These are phyloP conservation scores for Drosophila mimica DNA, from an alignment of 2,888 invertebrate genomes.

Conservation along the genomic window DNA sequence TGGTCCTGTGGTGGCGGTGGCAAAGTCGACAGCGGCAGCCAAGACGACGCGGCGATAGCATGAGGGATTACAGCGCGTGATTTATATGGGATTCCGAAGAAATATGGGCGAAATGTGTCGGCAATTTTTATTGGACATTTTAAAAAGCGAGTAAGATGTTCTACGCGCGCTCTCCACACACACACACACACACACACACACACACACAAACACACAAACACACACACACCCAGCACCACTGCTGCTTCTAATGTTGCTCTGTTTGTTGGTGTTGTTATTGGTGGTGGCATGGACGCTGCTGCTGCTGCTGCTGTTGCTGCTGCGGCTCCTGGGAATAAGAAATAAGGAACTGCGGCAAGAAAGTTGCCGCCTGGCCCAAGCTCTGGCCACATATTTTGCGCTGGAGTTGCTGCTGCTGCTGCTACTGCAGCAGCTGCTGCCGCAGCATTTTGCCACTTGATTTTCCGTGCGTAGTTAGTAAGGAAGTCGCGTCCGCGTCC, in stretches of 20 bases:
- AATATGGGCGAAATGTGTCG: conserved; percentile 86
- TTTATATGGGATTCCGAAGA: conserved; percentile 86
- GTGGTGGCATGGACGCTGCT: conserved; percentile 29
- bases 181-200: conserved; percentile 11
- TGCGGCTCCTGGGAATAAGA: conserved; percentile 79
- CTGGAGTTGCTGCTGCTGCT: conserved; percentile 51
- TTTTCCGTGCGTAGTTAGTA: conserved; percentile 80
- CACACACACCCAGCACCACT: conserved; percentile 12
- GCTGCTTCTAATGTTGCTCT: conserved; percentile 51
- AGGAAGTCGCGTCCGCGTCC: conserved; percentile 75
- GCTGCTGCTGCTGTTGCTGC: conserved; percentile 21
- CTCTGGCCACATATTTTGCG: conserved; percentile 65
- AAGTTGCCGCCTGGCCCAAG: conserved; percentile 55
- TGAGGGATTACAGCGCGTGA: conserved; percentile 86
- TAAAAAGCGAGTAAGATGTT: conserved; percentile 85
- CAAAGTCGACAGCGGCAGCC: conserved; percentile 61
- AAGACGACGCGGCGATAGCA: conserved; percentile 84
- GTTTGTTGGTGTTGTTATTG: conserved; percentile 40
- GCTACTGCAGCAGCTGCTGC: conserved; percentile 63
- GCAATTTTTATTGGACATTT: conserved; percentile 86
- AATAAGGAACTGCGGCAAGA: conserved; percentile 77
- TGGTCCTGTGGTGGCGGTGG: conserved; percentile 44
- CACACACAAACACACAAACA: conserved; percentile 18
- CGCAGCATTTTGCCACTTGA: conserved; percentile 77
- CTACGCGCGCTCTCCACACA: conserved; percentile 67